A percentile compares a stretch with the other conserved stretches of the same genome.
Evolutionary conservation across 2,888 invertebrate genomes (phyloP).

Genomic region (Temnothorax rugatulus): DNA sequence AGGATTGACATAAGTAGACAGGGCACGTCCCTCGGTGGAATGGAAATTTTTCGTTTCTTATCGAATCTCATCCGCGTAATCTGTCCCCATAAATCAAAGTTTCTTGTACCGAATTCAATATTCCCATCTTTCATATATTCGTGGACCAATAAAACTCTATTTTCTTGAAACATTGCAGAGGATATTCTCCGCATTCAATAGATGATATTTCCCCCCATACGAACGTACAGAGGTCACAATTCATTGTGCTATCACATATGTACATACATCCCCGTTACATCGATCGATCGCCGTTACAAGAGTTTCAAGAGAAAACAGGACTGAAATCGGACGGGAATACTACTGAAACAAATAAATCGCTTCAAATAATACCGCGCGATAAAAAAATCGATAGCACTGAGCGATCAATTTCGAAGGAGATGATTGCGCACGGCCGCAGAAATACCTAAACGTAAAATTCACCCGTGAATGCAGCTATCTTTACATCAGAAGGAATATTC

Average conservation of each 20-base stretch:
- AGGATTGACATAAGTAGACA: neutral
- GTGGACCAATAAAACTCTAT: conserved; percentile 14
- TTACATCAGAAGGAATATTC: conserved; percentile 4
- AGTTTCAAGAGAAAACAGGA: conserved; percentile 13
- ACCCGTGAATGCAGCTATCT: neutral
- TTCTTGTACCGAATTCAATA: neutral
- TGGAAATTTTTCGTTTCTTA: neutral
- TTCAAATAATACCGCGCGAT: neutral
- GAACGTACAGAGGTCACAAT: conserved; percentile 3
- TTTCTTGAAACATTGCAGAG: conserved; percentile 18
- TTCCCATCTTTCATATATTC: conserved; percentile 12
- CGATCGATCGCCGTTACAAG: conserved; percentile 25
- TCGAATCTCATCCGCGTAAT: conserved; percentile 5
- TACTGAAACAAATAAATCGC: neutral
- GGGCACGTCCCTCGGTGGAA: neutral
- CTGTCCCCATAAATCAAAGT: neutral
- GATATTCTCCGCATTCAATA: neutral
- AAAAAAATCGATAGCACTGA: neutral
- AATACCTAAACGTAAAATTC: conserved; percentile 7
- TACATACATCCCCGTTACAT: conserved; percentile 15
- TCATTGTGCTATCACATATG: conserved; percentile 5
- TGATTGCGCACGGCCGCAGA: neutral
- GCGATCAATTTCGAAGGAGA: neutral
- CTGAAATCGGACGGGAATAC: neutral
- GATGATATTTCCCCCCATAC: neutral